Base-by-base conservation (phyloP, 2,113 vertebrate genomes). In the Coregonus clupeaformis region DNA sequence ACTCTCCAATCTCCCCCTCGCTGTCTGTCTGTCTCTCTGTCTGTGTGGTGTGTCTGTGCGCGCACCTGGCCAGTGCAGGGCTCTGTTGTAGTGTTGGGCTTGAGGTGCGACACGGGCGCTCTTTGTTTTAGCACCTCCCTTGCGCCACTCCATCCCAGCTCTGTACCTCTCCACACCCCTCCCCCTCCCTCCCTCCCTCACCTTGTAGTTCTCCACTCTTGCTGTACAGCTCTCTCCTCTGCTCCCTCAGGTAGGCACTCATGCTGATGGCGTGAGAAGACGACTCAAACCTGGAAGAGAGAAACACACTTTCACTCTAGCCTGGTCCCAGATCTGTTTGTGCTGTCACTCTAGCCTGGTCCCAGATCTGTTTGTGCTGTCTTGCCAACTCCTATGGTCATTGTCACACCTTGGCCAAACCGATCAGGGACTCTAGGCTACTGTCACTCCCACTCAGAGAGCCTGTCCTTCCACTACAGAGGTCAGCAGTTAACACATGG, bases 201-300 rank as follows among this genome's bases (percentile, higher is more conserved):
- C 98, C 98, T 95, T 98, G 97, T 52, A 99, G 94, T 80, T 99
- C 97, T 79, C 98, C 98, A n/a, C 97, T 98, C 82, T 97, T 94
- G 91, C 96, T 98, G 90, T 99, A 99, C 3, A 99, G 94, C 78
- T 99, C 98, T 82, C 97, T 85, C 49, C 98, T 92, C 93, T 99
- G 98, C 84, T 99, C 98, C 32, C 97, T 86, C 88, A 99, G 79
- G 79, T 99, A 99, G 68, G 98, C 96, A 1, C 97, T 99, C 98
- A 99, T 99, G 78, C 97, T 99, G 82, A 99, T 99, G 69, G 98
- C 98, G 24, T 99, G 98, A 66, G 97, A 99, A 9, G 98, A 99
- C 0, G 96, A 99, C 71, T 99, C 97, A 65, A 99, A 99, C 88
- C 96, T 97, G 87, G 0, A 84, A 87, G 42, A 1, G 67, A 30